Evolutionary conservation across 1,140 invertebrate species (phyloP).

Genomic region (Aethina tumida): DNA sequence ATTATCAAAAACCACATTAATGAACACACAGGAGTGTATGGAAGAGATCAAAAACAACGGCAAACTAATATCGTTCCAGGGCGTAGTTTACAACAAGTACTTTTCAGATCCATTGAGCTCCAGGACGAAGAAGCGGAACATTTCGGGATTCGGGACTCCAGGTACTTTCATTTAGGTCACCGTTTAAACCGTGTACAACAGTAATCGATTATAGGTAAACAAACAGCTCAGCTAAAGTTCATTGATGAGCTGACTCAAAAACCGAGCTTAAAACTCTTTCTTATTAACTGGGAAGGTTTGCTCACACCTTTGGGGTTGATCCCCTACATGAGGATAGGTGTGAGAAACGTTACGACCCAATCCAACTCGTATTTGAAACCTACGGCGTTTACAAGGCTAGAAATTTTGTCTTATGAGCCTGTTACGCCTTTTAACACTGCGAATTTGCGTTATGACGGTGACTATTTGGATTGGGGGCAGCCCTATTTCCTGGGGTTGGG

Average conservation of each 20-base stretch:
- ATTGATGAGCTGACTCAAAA: background rate
- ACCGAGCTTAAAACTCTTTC: background rate
- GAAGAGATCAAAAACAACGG: background rate
- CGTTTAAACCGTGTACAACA: background rate
- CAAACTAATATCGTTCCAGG: constrained; percentile 2
- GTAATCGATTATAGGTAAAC: constrained; percentile 2
- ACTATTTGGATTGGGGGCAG: constrained; percentile 6
- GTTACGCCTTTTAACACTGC: constrained; percentile 1
- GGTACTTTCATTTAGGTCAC: background rate
- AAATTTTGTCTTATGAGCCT: constrained; percentile 4
- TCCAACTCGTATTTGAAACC: constrained; percentile 6
- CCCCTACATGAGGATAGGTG: constrained; percentile 5
- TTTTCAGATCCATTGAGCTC: constrained; percentile 5
- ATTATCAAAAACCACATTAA: too few relatives aligned
- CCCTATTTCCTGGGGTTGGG: constrained; percentile 3
- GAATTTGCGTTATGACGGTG: constrained; percentile 6
- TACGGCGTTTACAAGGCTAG: constrained; percentile 6
- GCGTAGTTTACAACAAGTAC: constrained; percentile 1
- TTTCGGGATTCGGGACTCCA: constrained; percentile 8
- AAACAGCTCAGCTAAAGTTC: constrained; percentile 4
- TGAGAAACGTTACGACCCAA: constrained; percentile 4
- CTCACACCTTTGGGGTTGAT: constrained; percentile 8
- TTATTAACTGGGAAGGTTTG: constrained; percentile 7
- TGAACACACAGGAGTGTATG: too few relatives aligned
- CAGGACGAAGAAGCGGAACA: background rate